Conservation (phyloP, 2,113 vertebrate species). For the Apodemus sylvaticus region DNA sequence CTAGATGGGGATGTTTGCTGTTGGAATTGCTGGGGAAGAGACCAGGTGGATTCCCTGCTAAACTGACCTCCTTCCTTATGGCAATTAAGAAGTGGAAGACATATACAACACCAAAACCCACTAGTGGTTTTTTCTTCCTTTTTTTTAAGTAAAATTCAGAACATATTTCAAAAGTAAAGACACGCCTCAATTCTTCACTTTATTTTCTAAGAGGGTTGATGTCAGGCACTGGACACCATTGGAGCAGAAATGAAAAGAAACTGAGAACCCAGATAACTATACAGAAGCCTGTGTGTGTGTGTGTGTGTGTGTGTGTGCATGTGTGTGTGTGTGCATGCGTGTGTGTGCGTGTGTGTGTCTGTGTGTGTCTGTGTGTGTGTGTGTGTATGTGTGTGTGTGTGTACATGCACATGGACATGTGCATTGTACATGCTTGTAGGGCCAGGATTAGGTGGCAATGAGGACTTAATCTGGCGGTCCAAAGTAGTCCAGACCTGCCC, state of each 20-base stretch:
- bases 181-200: not conserved
- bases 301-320: not conserved
- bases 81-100: not conserved
- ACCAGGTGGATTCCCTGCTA: not conserved
- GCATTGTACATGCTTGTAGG: not conserved
- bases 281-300: not conserved
- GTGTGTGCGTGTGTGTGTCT: too few relatives aligned
- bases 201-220: not conserved
- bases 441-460: too few relatives aligned
- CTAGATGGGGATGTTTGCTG: not conserved
- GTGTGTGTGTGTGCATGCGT: too few relatives aligned
- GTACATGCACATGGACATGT: not conserved
- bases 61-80: not conserved
- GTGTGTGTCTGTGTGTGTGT: too few relatives aligned
- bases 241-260: not conserved
- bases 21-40: not conserved
- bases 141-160: not conserved
- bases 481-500: not conserved
- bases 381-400: not conserved
- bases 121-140: not conserved
- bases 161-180: constrained; percentile 2
- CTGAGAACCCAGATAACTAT: not conserved
- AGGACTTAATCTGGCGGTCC: not conserved
- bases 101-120: not conserved
- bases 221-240: not conserved